Conservation (phyloP, 30 jellyfish, hydroid and myxozoan genomes). For the Catostylus mosaicus region DNA sequence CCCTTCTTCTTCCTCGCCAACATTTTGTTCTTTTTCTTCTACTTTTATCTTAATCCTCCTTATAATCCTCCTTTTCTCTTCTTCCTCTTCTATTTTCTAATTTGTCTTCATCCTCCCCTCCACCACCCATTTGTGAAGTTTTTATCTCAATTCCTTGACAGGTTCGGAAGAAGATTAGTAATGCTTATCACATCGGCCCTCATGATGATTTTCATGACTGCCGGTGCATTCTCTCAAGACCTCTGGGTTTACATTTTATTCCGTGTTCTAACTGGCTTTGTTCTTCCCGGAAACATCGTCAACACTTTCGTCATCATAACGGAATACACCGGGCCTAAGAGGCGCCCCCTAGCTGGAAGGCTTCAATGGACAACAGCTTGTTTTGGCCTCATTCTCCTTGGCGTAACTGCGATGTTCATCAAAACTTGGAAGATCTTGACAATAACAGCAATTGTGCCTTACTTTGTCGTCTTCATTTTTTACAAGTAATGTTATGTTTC, state of each 20-base stretch:
- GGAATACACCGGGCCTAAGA: constrained; percentile 42
- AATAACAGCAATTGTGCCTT: constrained; percentile 48
- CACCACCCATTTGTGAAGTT: no score
- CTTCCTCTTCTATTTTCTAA: no score
- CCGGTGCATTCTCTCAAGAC: constrained; percentile 65
- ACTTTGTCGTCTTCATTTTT: constrained; percentile 1
- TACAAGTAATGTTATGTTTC: not conserved
- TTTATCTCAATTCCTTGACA: no score
- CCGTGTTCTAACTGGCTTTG: constrained; percentile 67
- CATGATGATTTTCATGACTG: constrained; percentile 19
- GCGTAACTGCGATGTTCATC: constrained; percentile 46
- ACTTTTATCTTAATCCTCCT: no score
- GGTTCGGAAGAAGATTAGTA: constrained; percentile 63
- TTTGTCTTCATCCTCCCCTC: no score
- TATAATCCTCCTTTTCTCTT: no score
- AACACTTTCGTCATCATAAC: constrained; percentile 55
- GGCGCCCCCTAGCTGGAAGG: constrained; percentile 16
- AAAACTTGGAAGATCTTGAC: constrained; percentile 47
- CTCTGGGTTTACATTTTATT: constrained; percentile 29
- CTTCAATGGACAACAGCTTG: constrained; percentile 12
- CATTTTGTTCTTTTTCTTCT: no score
- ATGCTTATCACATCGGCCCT: constrained; percentile 39
- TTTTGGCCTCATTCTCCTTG: constrained; percentile 9
- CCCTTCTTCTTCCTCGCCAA: no score
- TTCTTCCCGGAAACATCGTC: constrained; percentile 44